Percentiles rank a stretch among this genome's conserved stretches.
Conservation (phyloP, 1,140 invertebrate genomes). For the Drosophila littoralis region DNA sequence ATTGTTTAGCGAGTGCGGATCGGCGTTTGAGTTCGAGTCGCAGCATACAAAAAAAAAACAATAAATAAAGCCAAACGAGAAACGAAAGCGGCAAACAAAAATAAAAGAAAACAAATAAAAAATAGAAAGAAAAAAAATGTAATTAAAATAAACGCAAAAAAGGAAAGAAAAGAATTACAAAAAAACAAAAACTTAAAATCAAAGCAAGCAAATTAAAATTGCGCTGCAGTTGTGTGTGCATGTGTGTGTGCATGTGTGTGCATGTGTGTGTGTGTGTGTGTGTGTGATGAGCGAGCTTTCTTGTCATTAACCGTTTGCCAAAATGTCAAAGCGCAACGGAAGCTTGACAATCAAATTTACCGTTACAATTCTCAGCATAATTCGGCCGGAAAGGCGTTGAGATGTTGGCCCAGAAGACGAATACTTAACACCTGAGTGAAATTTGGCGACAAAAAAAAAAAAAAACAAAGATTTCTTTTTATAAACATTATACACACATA, state of each 20-base stretch:
- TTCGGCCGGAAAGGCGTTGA: constrained; percentile 43
- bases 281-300: constrained; percentile 31
- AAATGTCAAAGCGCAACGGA: constrained; percentile 73
- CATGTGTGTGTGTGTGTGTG: constrained; percentile 22
- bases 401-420: constrained; percentile 6
- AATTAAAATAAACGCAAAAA: constrained; percentile 13
- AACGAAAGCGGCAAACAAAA: constrained; percentile 44
- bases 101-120: constrained; percentile 29
- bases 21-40: constrained; percentile 56
- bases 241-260: constrained; percentile 9
- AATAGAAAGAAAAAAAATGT: constrained; percentile 20
- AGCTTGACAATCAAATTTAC: constrained; percentile 46
- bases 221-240: constrained; percentile 15
- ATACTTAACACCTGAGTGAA: constrained; percentile 20
- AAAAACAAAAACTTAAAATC: constrained; percentile 17
- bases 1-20: constrained; percentile 84
- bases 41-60: constrained; percentile 41
- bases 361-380: constrained; percentile 62
- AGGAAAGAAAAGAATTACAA: constrained; percentile 24
- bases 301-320: constrained; percentile 61
- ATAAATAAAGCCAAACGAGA: constrained; percentile 47
- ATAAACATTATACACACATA: background rate
- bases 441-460: constrained; percentile 13
- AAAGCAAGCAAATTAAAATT: constrained; percentile 35
- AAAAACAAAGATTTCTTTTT: background rate